These are phyloP conservation scores for Myotis lucifugus DNA, from an alignment of 2,113 vertebrate genomes.

Conservation along the genomic window DNA sequence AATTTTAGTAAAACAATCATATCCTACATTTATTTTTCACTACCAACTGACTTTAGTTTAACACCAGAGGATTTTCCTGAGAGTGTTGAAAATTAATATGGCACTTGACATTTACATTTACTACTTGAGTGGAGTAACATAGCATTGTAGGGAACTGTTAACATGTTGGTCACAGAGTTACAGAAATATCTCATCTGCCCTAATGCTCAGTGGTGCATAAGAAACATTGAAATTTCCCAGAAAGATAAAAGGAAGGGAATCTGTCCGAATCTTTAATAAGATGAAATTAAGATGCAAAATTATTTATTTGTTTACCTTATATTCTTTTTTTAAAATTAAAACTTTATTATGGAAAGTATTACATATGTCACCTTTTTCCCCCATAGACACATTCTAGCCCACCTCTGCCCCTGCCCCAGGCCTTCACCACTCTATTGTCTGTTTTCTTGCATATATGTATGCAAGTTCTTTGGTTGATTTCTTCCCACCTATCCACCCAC, in stretches of 20 bases:
- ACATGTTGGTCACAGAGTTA: background rate
- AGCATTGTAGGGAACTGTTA: background rate
- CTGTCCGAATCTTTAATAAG: background rate
- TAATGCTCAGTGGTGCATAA: background rate
- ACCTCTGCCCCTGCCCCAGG: too few species aligned
- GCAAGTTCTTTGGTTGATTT: too few species aligned
- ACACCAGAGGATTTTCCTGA: background rate
- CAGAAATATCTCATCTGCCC: background rate
- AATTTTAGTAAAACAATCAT: background rate
- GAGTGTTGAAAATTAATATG: background rate
- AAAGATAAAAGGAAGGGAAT: background rate
- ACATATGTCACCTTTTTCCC: too few species aligned
- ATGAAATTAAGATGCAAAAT: slow-evolving; percentile 44
- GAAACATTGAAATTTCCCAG: background rate
- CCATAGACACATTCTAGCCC: too few species aligned
- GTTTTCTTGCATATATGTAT: too few species aligned
- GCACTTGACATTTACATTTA: background rate
- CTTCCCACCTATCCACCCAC: too few species aligned
- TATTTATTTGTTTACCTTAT: background rate
- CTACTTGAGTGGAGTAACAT: background rate
- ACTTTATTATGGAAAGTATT: too few species aligned
- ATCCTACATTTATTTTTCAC: background rate
- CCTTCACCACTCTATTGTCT: too few species aligned
- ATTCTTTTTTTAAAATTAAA: background rate
- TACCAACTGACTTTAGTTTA: background rate